Conservation (phyloP, 2,888 invertebrate genomes). For the Drosophila aldrichi region DNA sequence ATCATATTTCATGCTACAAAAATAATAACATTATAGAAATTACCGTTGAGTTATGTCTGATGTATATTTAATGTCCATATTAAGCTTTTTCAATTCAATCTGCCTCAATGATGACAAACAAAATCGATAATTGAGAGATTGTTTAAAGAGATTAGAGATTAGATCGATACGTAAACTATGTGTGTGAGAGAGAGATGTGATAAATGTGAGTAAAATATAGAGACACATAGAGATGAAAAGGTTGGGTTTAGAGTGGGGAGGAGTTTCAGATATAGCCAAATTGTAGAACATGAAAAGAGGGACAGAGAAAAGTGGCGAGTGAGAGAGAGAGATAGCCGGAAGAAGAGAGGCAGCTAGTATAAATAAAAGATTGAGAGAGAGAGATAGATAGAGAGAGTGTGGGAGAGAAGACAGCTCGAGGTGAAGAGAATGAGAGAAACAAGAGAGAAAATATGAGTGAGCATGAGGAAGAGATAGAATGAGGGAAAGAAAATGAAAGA, state of each 20-base stretch:
- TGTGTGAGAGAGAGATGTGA: too few species aligned
- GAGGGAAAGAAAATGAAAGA: too few species aligned
- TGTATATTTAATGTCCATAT: background rate
- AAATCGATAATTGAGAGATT: constrained; percentile 11
- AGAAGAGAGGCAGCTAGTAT: background rate
- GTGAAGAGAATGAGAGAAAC: too few species aligned
- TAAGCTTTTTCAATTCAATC: background rate
- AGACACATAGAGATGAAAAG: too few species aligned
- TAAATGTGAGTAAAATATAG: too few species aligned
- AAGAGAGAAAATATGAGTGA: too few species aligned
- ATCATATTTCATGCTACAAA: background rate
- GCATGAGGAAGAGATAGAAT: too few species aligned
- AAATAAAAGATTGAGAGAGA: background rate
- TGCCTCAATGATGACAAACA: background rate
- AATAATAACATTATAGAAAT: constrained; percentile 4
- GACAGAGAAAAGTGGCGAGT: background rate
- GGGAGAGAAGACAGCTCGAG: too few species aligned
- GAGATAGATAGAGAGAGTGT: too few species aligned
- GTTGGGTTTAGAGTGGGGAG: too few species aligned
- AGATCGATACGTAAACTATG: background rate
- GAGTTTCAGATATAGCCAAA: too few species aligned
- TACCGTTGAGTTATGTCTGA: background rate
- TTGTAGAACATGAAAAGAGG: too few species aligned
- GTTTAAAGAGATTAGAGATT: background rate
- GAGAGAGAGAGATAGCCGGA: background rate